Evolutionary conservation across 2,113 vertebrate genomes (phyloP).

Genomic region (Coreoperca whiteheadi): DNA sequence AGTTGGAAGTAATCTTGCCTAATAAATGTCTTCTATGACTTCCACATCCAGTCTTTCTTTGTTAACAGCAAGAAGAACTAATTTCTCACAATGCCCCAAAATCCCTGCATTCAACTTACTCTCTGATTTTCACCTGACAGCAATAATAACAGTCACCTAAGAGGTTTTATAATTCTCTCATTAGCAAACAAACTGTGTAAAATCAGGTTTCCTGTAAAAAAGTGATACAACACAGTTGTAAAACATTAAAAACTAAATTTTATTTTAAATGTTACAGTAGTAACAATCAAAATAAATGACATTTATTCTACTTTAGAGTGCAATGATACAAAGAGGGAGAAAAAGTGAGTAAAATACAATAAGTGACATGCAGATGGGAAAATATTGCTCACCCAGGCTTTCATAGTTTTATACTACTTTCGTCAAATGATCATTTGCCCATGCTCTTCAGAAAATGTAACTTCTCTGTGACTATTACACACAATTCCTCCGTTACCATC

Average conservation of each 20-base stretch:
- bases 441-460: slow-evolving; percentile 46
- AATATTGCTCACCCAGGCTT: slow-evolving; percentile 37
- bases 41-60: slow-evolving; percentile 10
- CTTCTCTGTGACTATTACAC: slow-evolving; percentile 44
- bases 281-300: slow-evolving; percentile 41
- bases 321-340: slow-evolving; percentile 24
- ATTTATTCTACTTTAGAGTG: slow-evolving; percentile 28
- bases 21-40: slow-evolving; percentile 3
- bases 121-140: not conserved
- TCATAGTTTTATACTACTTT: slow-evolving; percentile 26
- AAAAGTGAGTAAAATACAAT: slow-evolving; percentile 33
- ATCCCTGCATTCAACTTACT: not conserved
- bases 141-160: not conserved
- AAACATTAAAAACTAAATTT: slow-evolving; percentile 47
- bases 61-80: not conserved
- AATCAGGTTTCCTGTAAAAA: slow-evolving; percentile 7
- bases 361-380: slow-evolving; percentile 27
- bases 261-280: slow-evolving; percentile 34
- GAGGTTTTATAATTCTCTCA: not conserved
- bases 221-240: slow-evolving; percentile 9
- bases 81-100: not conserved
- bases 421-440: slow-evolving; percentile 28
- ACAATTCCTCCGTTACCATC: slow-evolving; percentile 21
- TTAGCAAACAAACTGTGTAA: not conserved
- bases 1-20: not conserved